Evolutionary conservation across 1,140 invertebrate species (phyloP).

Genomic region (Aphelinus atriplicis): DNA sequence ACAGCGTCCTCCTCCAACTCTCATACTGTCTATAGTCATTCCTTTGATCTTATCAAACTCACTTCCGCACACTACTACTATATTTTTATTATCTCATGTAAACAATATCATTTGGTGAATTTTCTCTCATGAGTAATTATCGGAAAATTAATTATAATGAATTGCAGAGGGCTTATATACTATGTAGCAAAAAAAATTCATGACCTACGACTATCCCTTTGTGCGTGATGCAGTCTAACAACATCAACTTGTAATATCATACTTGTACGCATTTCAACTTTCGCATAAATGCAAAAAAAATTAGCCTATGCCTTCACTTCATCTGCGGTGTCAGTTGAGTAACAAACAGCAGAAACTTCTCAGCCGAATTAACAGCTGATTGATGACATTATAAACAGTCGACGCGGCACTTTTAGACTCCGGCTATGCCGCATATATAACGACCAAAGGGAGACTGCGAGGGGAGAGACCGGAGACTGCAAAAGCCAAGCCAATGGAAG

Average conservation of each 20-base stretch:
- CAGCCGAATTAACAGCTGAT: constrained; percentile 28
- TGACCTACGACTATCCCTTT: neutral
- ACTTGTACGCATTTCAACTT: neutral
- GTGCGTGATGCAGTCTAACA: neutral
- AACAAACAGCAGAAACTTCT: neutral
- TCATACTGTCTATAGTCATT: constrained; percentile 67
- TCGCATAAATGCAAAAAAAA: neutral
- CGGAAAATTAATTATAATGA: too few species aligned
- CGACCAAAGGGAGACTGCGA: too few species aligned
- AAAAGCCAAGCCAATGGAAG: too few species aligned
- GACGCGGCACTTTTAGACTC: constrained; percentile 20
- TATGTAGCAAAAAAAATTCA: neutral
- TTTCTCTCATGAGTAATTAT: too few species aligned
- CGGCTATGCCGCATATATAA: neutral
- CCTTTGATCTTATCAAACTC: constrained; percentile 36
- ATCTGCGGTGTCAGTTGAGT: neutral
- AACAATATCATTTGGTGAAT: too few species aligned
- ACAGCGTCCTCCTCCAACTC: constrained; percentile 65
- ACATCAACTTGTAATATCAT: constrained; percentile 5
- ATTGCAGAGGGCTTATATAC: too few species aligned
- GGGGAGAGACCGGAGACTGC: too few species aligned
- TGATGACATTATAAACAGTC: neutral
- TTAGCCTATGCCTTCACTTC: neutral
- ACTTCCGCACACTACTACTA: neutral
- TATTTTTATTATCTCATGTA: too few species aligned